Evolutionary conservation across 2,888 invertebrate species (phyloP).

Genomic region (Leucozona laternaria): DNA sequence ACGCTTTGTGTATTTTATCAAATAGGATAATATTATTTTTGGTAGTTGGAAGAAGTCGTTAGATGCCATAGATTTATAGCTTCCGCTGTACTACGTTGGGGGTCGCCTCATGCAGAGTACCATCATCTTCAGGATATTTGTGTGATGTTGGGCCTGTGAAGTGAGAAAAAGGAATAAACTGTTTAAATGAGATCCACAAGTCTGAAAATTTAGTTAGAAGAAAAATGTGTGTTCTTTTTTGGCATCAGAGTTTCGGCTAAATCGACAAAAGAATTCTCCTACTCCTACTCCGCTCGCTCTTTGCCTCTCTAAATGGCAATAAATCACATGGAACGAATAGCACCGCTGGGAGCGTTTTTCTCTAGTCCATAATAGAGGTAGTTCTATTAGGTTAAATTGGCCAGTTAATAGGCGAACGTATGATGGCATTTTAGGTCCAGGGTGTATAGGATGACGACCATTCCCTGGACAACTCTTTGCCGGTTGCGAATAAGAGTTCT

Average conservation of each 20-base stretch:
- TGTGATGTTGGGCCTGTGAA: constrained; percentile 44
- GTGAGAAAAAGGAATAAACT: constrained; percentile 22
- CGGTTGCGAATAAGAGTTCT: constrained; percentile 55
- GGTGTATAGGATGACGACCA: constrained; percentile 17
- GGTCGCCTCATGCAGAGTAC: constrained; percentile 43
- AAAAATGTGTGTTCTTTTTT: constrained; percentile 25
- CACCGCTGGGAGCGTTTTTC: constrained; percentile 72
- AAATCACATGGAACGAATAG: constrained; percentile 70
- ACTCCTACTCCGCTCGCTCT: background rate
- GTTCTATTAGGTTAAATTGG: constrained; percentile 75
- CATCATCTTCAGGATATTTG: constrained; percentile 42
- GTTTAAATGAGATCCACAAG: constrained; percentile 49
- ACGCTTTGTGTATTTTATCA: constrained; percentile 34
- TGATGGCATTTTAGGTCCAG: constrained; percentile 54
- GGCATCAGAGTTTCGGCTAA: background rate
- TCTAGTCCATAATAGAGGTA: constrained; percentile 69
- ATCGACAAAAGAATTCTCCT: background rate
- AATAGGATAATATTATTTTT: constrained; percentile 41
- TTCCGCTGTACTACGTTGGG: constrained; percentile 22
- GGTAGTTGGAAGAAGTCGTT: constrained; percentile 30
- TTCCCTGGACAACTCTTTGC: constrained; percentile 15
- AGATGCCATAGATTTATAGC: constrained; percentile 64
- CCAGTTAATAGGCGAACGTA: constrained; percentile 73
- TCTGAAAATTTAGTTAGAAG: constrained; percentile 28
- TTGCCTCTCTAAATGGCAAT: constrained; percentile 40